Base-by-base conservation (phyloP, 2,888 invertebrate species). In the Sturmia bella region DNA sequence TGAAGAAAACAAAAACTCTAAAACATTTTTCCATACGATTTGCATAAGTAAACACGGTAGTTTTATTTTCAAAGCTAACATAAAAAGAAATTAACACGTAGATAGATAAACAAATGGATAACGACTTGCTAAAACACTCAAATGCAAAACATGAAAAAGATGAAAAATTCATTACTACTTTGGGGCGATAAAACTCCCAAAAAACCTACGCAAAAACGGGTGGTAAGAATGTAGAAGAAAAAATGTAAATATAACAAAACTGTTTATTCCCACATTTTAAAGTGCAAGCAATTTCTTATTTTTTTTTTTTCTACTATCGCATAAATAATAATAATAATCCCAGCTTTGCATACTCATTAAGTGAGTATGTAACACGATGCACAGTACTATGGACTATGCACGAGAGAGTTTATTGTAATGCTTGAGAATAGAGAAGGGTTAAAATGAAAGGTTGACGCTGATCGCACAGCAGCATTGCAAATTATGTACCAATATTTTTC, bases 151-250 rank as follows among this genome's bases (percentile, higher is more conserved):
- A 19, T 12, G 6, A 27, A 19, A n/a, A 15, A 37, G 37, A 57
- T 61, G 27, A 43, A 75, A 50, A 75, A 43, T 57, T 27, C 11
- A 54, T 24, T 69, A 68, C 15, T 15, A 69, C 21, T 17, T 11
- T 19, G 0, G 9, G 15, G 32, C 27, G 52, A 73, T 57, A 43
- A 27, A 27, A 27, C 27, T 3, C 3, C 27, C 7, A 3, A 19
- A 6, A 73, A 56, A 27, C 77, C 77, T 50, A 72, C 77, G 64
- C 77, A 72, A 19, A 70, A 70, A 19, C 70, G 39, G 54, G 3
- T 3, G 54, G 3, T 17, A 45, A 70, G 66, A 63, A 37, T 12
- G 5, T 64, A 56, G 15, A 54, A 45, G 37, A 39, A 5, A 0
- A 13, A 13, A 15, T 41, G 11, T 15, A 6, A 59, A 41, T 50